These are phyloP conservation scores for Xestia c-nigrum DNA, from an alignment of 2,888 invertebrate species.

Conservation along the genomic window DNA sequence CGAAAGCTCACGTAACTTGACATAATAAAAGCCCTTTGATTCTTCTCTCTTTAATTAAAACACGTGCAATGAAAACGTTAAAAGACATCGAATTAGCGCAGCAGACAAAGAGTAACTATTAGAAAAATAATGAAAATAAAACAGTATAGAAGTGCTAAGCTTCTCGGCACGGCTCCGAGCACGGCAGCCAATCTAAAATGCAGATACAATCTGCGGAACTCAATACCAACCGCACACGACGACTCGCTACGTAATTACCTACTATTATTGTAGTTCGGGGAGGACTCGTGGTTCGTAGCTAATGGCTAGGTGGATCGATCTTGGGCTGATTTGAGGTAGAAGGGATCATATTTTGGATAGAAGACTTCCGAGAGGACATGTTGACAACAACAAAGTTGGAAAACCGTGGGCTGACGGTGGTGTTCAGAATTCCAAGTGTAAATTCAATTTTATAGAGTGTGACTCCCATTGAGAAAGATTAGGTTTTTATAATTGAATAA, in stretches of 20 bases:
- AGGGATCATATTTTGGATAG: not conserved
- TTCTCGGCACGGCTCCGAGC: slow-evolving; percentile 55
- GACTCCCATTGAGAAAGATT: not conserved
- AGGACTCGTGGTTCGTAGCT: slow-evolving; percentile 12
- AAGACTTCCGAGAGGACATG: not conserved
- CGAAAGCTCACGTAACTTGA: slow-evolving; percentile 11
- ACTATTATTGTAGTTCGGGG: slow-evolving; percentile 42
- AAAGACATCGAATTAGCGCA: slow-evolving; percentile 46
- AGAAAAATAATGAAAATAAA: slow-evolving; percentile 67
- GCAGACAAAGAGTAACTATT: slow-evolving; percentile 53
- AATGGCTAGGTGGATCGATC: not conserved
- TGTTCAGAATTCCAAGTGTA: not conserved
- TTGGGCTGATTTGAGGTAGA: not conserved
- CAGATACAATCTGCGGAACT: slow-evolving; percentile 71
- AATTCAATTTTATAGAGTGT: not conserved
- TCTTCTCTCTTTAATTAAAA: slow-evolving; percentile 37
- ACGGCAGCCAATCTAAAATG: slow-evolving; percentile 74
- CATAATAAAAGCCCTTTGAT: slow-evolving; percentile 14
- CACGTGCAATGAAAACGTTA: slow-evolving; percentile 36
- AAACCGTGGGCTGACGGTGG: not conserved
- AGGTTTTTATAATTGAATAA: too few relatives aligned
- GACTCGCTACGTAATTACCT: slow-evolving; percentile 53
- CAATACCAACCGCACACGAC: slow-evolving; percentile 54
- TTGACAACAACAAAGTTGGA: not conserved
- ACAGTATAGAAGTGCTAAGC: slow-evolving; percentile 65